Base-by-base conservation (phyloP, 2,797 vertebrate species). In the Champsocephalus gunnari region DNA sequence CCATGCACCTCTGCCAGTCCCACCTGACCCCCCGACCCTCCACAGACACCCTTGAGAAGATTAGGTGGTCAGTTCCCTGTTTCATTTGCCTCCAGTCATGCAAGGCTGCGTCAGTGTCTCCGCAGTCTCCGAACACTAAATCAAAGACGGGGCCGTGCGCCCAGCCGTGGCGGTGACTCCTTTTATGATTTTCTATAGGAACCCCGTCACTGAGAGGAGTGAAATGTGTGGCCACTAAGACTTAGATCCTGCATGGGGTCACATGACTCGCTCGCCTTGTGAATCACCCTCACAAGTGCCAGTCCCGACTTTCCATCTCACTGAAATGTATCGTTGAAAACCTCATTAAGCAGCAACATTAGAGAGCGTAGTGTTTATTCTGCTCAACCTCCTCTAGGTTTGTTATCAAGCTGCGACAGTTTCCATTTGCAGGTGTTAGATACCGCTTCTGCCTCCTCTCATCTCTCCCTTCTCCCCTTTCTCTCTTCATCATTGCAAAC, bases 391-490 rank as follows among this genome's bases (percentile, higher is more conserved):
- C 77, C 86, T 83, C 81, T n/a, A 53, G 87, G 79, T 91, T 86
- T 86, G 84, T 88, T 91, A 92, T 91, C 91, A 81, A 77, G 87
- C 86, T 74, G 78, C 90, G 87, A 92, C 89, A 93, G 84, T 87
- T 92, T 89, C 89, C 86, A 91, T 92, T 92, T 91, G 90, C 89
- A 91, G 87, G 89, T 92, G 82, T 87, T 87, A 84, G 89, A 91
- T 88, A 89, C 77, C 34, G 71, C 63, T 80, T 65, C 81, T 70
- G 77, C 72, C 73, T 73, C 79, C 79, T 62, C 80, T 64, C 76
- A 13, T 47, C 71, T 53, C 57, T 5, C 66, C 3, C 4, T 9
- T 6, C 38, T 9, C 11, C 62, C 17, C 43, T 47, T 41, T 47
- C 73, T 12, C 60, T 34, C 50, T 60, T 50, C 12, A 71, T 80